Evolutionary conservation across 2,888 invertebrate species (phyloP), one percentile per base, ranked within the genome.

Genomic region (Drosophila multiciliata): DNA sequence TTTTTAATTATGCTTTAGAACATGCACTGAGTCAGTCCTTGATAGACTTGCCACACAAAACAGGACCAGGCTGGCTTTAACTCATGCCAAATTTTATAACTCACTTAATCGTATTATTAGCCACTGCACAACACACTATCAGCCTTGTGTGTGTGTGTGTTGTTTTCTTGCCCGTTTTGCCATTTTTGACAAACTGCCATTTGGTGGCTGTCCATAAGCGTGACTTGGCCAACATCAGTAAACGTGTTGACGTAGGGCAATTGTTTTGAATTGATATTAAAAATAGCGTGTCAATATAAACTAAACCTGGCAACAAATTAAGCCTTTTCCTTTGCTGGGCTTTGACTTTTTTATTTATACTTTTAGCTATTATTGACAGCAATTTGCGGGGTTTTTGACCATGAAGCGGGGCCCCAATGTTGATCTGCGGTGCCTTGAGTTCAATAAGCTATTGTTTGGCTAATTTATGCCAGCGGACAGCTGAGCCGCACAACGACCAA

Each of bases 371-470:
- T 83, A 87, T 89, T 89, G 88, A 79, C 85, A 82, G 85, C 85
- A 85, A 87, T 89, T 84, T 89, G 87, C 82, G 71, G 52, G 75
- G 88, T 73, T 82, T 76, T 75, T 70, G 90, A 76, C 85, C 85
- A 80, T 86, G 85, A 90, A 85, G 82, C 32, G n/a, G 38, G n/a
- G 26, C 17, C 60, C 57, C 54, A 64, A 60, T 64, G 66, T 40
- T 60, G 60, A n/a, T 40, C 32, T 23, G 52, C 48, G 55, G 52
- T 59, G 68, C 68, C 72, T 85, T 82, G 80, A 75, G 78, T 80
- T 80, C 89, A 86, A 90, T 88, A 83, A 67, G 87, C 87, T 78
- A 83, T 86, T 78, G 76, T 84, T 86, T 78, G 70, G 77, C 81
- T 83, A 89, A 88, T 88, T 86, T 78, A 78, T 83, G 78, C 84